Percentiles rank a stretch among this genome's conserved stretches.
These are phyloP conservation scores for Prunella himalayana DNA, from an alignment of 2,113 vertebrate species.

Conservation along the genomic window DNA sequence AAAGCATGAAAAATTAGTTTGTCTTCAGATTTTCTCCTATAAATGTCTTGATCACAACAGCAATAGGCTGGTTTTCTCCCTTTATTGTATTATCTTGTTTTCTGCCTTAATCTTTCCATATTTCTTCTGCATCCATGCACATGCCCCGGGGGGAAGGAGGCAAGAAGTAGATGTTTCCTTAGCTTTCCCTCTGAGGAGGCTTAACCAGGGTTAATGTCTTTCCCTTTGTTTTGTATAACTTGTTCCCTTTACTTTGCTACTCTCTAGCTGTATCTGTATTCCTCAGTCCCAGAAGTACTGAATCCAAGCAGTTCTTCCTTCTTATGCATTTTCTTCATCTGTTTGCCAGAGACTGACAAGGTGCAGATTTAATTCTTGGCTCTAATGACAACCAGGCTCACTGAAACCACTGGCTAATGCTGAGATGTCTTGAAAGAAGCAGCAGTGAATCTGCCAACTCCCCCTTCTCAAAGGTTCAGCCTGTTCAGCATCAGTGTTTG, in stretches of 20 bases:
- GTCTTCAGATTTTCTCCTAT: neutral
- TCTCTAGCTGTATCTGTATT: neutral
- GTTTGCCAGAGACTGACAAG: neutral
- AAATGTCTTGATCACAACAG: neutral
- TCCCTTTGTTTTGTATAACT: neutral
- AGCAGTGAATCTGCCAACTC: neutral
- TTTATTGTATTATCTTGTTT: neutral
- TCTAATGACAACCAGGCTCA: neutral
- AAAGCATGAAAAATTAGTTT: neutral
- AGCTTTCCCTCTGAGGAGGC: neutral
- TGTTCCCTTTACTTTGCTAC: neutral
- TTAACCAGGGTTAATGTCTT: neutral
- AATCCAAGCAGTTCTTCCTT: neutral
- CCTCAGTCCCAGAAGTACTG: neutral
- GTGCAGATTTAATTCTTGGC: slow-evolving; percentile 11
- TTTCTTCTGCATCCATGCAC: neutral
- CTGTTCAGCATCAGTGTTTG: neutral
- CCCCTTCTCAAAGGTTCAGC: neutral
- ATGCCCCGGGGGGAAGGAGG: neutral
- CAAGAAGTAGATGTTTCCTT: neutral
- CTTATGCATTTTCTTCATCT: neutral
- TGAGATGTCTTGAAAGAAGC: neutral
- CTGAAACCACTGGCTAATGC: neutral
- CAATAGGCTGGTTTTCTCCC: neutral
- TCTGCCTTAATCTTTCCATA: neutral